phyloP scores from a whole-genome alignment of 2,797 vertebrate genomes.

The Ceryle rudis region DNA sequence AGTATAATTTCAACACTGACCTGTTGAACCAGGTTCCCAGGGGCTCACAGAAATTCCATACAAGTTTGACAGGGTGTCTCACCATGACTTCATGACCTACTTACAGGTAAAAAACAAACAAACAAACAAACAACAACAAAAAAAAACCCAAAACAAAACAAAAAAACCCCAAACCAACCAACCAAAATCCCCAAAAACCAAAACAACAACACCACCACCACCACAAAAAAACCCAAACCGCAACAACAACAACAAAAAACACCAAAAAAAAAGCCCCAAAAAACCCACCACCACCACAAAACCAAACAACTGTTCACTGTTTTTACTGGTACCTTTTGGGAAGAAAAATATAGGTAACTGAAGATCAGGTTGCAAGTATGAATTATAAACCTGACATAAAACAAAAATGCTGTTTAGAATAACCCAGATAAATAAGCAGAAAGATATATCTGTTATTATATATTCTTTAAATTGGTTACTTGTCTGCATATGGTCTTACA shows the following conservation, averaged over 20 bases:
- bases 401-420: background rate
- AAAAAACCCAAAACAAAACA: no score
- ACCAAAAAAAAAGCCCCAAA: background rate
- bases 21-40: constrained; percentile 20
- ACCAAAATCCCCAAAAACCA: no score
- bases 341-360: background rate
- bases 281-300: background rate
- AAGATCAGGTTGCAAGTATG: background rate
- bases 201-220: no score
- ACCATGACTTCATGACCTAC: background rate
- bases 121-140: no score
- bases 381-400: background rate
- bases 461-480: background rate
- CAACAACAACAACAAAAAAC: background rate
- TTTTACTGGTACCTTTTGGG: background rate
- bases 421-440: background rate
- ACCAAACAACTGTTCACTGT: background rate
- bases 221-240: no score
- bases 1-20: constrained; percentile 33
- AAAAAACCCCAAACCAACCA: no score
- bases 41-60: background rate
- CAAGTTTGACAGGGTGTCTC: background rate
- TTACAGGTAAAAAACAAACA: background rate
- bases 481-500: background rate
- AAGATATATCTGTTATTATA: background rate